Conservation (phyloP, 2,113 vertebrate species). For the Erythrolamprus reginae region DNA sequence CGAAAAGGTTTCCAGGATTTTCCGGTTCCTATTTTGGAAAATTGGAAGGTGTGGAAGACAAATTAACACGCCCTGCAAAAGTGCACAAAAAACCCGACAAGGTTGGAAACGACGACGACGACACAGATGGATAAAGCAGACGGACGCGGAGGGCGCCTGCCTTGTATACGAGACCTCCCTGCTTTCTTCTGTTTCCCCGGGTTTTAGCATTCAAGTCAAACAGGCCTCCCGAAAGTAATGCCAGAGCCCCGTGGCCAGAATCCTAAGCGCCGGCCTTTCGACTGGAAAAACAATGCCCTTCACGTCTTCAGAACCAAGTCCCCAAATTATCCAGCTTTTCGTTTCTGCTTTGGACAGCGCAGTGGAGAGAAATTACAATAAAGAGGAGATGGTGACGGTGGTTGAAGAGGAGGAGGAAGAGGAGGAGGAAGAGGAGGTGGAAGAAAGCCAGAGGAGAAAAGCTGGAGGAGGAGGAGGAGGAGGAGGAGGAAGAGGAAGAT, state of each 20-base stretch:
- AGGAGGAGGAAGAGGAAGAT: too few species aligned
- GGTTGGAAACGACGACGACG: too few species aligned
- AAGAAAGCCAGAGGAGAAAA: too few species aligned
- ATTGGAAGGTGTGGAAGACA: neutral
- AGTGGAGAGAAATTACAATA: neutral
- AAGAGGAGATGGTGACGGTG: too few species aligned
- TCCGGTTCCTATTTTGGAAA: constrained; percentile 12
- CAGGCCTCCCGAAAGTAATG: constrained; percentile 10
- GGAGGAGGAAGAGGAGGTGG: too few species aligned
- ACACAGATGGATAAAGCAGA: constrained; percentile 1
- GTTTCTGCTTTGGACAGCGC: neutral
- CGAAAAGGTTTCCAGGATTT: neutral
- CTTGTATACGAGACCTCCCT: neutral
- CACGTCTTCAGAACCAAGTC: neutral
- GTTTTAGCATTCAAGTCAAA: constrained; percentile 15
- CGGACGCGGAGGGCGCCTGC: constrained; percentile 5
- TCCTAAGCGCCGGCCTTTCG: constrained; percentile 12
- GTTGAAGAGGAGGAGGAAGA: too few species aligned
- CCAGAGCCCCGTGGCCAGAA: neutral
- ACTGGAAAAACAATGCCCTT: neutral
- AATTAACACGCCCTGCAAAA: neutral
- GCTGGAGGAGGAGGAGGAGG: too few species aligned
- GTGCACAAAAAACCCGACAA: neutral
- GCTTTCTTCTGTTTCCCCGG: neutral
- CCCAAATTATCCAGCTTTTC: constrained; percentile 32